phyloP scores from a whole-genome alignment of 2,888 invertebrate genomes.

The Cerastoderma edule region DNA sequence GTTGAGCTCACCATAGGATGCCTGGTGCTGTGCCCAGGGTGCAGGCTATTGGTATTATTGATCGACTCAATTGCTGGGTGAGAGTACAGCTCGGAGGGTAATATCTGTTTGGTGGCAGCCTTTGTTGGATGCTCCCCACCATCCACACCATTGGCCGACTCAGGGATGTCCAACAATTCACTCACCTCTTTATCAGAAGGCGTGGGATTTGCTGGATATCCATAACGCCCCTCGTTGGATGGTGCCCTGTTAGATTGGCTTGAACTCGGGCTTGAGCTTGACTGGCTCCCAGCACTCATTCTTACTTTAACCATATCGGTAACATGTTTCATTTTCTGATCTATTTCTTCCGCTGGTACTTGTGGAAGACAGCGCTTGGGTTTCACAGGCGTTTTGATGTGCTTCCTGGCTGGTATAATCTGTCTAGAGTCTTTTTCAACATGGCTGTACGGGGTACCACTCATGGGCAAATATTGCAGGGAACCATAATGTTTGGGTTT shows the following conservation, averaged over 20 bases:
- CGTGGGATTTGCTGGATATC: slow-evolving; percentile 53
- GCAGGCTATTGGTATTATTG: slow-evolving; percentile 3
- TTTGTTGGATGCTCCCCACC: neutral
- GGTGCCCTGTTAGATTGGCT: slow-evolving; percentile 40
- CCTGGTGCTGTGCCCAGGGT: neutral
- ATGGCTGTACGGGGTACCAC: slow-evolving; percentile 7
- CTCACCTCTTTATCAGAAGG: slow-evolving; percentile 68
- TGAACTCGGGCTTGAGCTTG: slow-evolving; percentile 55
- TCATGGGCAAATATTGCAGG: slow-evolving; percentile 54
- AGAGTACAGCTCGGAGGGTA: slow-evolving; percentile 11
- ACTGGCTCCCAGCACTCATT: slow-evolving; percentile 64
- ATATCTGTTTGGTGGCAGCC: slow-evolving; percentile 5
- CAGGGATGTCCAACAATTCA: slow-evolving; percentile 40
- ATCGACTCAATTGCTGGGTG: slow-evolving; percentile 18
- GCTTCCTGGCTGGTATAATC: slow-evolving; percentile 29
- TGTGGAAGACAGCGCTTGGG: slow-evolving; percentile 68
- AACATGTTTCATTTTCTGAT: slow-evolving; percentile 72
- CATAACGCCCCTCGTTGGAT: slow-evolving; percentile 31
- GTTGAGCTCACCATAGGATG: slow-evolving; percentile 34
- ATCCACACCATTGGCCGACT: neutral
- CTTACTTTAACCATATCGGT: slow-evolving; percentile 71
- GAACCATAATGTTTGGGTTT: slow-evolving; percentile 52
- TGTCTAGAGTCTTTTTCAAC: slow-evolving; percentile 17
- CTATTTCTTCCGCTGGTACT: slow-evolving; percentile 69
- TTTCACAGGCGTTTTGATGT: slow-evolving; percentile 53